Evolutionary conservation across 2,113 vertebrate species (phyloP), one percentile per base, ranked within the genome.

Genomic region (Saccopteryx bilineata): DNA sequence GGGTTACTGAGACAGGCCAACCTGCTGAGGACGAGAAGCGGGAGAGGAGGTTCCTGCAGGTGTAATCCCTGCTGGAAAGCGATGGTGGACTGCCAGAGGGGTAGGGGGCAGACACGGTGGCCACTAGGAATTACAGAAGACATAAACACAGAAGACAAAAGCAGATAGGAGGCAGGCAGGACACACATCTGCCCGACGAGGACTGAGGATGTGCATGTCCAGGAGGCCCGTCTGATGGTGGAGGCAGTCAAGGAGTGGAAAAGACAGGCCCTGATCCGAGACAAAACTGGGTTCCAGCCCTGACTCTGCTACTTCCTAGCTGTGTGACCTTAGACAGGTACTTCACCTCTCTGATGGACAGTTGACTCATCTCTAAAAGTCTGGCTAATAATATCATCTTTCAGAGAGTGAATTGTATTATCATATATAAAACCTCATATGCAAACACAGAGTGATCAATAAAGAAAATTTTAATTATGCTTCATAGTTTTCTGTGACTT

Each of bases 271-370:
- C 18, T 65, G 28, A 9, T 4, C 8, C 9, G 28, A 48, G 85
- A 33, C 87, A 71, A 1, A 74, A 26, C 69, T 7, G 7, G 9
- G 15, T 76, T 60, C 18, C 31, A 66, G 26, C 46, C 65, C 75
- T 21, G 31, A 7, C n/a, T 69, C 78, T 33, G 39, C n/a, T 6
- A 3, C 52, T 63, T n/a, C 58, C 17, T 21, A 24, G 15, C 74
- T 83, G 46, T 76, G 71, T 71, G 76, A 26, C 66, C 50, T 83
- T 14, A 66, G 50, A n/a, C 50, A 63, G 79, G 61, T 26, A 52
- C 66, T 50, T 15, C 48, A 63, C 52, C 86, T 80, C 10, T 87
- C 39, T 76, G 24, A 92, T 90, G 54, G 46, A 66, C 48, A n/a
- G 19, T 5, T 71, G 50, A 46, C 18, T 69, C 52, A 79, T 39